phyloP scores from a whole-genome alignment of 1,140 invertebrate species.

The Drosophila sulfurigaster region DNA sequence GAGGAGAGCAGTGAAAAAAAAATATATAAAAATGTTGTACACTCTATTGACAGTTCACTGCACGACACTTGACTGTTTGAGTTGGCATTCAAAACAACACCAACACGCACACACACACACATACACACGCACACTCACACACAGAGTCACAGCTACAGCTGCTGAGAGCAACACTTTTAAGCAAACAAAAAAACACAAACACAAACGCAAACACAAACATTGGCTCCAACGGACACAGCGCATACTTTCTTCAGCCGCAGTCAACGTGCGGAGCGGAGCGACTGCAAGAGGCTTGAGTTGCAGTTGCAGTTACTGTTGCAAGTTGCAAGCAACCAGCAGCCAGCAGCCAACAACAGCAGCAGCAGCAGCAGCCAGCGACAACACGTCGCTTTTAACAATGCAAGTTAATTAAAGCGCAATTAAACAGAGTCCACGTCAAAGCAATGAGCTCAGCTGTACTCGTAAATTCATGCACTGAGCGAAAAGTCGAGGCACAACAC shows the following conservation, averaged over 20 bases:
- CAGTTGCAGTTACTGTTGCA: slow-evolving; percentile 16
- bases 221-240: slow-evolving; percentile 22
- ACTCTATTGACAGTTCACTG: slow-evolving; percentile 83
- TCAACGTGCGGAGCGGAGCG: not conserved
- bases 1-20: no score
- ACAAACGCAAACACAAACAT: slow-evolving; percentile 43
- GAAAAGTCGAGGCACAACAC: not conserved
- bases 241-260: slow-evolving; percentile 39
- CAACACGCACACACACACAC: slow-evolving; percentile 12
- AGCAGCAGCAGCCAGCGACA: slow-evolving; percentile 45
- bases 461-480: slow-evolving; percentile 21
- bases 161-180: slow-evolving; percentile 43
- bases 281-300: not conserved
- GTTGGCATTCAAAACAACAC: slow-evolving; percentile 80
- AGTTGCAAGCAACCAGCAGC: not conserved
- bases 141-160: slow-evolving; percentile 31
- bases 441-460: slow-evolving; percentile 19
- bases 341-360: slow-evolving; percentile 42
- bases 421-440: slow-evolving; percentile 58
- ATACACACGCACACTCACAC: slow-evolving; percentile 39
- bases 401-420: slow-evolving; percentile 82
- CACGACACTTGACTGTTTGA: slow-evolving; percentile 83
- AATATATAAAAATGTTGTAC: slow-evolving; percentile 60
- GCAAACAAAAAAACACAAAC: slow-evolving; percentile 29
- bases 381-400: slow-evolving; percentile 76